phyloP scores from a whole-genome alignment of 2,797 vertebrate genomes.

The Picus viridis region DNA sequence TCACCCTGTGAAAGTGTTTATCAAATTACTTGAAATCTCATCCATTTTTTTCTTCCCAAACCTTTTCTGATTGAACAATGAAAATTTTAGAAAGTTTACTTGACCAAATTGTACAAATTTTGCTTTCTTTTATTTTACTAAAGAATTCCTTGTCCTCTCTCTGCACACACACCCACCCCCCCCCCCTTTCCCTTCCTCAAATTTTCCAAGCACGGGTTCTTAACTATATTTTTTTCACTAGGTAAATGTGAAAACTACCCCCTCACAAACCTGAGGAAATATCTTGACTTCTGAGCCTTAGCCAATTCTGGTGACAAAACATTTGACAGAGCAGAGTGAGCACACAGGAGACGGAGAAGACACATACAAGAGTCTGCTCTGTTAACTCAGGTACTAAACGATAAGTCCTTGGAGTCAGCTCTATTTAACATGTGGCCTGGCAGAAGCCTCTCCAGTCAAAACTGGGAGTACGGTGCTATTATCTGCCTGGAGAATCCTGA shows the following conservation, averaged over 20 bases:
- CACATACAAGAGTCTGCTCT: background rate
- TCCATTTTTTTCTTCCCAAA: background rate
- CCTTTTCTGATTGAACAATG: background rate
- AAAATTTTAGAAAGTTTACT: background rate
- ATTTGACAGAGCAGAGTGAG: background rate
- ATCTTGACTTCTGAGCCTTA: background rate
- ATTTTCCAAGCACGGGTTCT: background rate
- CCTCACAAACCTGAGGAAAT: background rate
- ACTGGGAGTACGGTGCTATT: background rate
- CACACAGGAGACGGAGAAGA: background rate
- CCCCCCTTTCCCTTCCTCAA: accelerated
- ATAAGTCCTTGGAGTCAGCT: background rate
- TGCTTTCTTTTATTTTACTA: background rate
- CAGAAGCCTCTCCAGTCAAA: background rate
- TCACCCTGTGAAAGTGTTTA: background rate
- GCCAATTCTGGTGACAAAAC: background rate
- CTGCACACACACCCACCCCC: accelerated
- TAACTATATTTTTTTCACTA: background rate
- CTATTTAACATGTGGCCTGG: background rate
- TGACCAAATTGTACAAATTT: background rate
- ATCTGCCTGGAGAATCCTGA: background rate
- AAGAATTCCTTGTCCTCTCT: background rate
- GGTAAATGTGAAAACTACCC: background rate
- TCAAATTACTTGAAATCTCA: background rate
- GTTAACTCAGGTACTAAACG: background rate